phyloP scores from a whole-genome alignment of 1,140 invertebrate species.

The Diachasma alloeum region DNA sequence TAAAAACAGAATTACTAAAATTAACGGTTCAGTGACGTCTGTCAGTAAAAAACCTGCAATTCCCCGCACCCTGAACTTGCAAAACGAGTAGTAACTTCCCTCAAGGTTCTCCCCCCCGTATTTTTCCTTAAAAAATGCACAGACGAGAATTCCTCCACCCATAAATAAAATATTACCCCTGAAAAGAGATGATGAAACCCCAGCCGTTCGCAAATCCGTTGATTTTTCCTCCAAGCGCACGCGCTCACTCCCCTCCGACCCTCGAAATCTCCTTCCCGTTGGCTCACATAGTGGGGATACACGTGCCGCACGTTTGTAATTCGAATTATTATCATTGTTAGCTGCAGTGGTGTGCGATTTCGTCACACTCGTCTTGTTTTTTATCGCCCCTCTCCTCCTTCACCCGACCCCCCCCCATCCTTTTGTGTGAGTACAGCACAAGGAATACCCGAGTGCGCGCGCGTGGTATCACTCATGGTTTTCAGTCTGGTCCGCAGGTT shows the following conservation, averaged over 20 bases:
- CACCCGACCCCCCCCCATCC: not conserved
- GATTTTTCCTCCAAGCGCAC: not conserved
- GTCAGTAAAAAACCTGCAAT: too few relatives aligned
- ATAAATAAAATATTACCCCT: too few relatives aligned
- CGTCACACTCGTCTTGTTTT: not conserved
- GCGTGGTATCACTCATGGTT: not conserved
- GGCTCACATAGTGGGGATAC: slow-evolving; percentile 2
- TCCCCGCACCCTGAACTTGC: too few relatives aligned
- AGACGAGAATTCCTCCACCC: too few relatives aligned
- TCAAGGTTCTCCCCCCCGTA: too few relatives aligned
- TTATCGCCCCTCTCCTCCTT: not conserved
- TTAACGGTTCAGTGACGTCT: too few relatives aligned
- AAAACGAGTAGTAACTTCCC: too few relatives aligned
- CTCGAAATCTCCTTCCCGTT: not conserved
- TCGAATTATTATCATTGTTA: slow-evolving; percentile 23
- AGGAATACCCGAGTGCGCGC: not conserved
- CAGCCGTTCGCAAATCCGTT: not conserved
- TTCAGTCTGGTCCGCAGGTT: slow-evolving; percentile 5
- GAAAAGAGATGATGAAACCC: not conserved
- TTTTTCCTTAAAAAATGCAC: too few relatives aligned
- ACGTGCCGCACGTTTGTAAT: slow-evolving; percentile 28
- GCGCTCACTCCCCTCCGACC: too few relatives aligned
- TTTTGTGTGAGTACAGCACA: not conserved
- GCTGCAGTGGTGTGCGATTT: not conserved
- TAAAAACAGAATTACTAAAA: too few relatives aligned